These are phyloP conservation scores for Meandrusa payeni DNA, from an alignment of 2,888 invertebrate genomes.

Conservation along the genomic window DNA sequence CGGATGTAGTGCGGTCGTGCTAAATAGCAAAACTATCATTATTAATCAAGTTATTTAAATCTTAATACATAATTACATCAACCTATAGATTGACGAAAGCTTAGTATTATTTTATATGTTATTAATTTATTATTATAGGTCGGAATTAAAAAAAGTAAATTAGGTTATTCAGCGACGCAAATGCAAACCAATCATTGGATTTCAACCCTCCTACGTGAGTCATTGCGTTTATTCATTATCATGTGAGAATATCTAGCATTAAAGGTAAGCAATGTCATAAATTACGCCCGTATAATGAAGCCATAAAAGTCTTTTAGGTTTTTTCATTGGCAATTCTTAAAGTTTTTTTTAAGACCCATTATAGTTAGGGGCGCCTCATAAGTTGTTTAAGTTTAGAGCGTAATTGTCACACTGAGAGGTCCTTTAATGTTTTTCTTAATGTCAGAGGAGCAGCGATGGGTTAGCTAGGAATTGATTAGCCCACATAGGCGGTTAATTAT, in stretches of 20 bases:
- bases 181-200: constrained; percentile 9
- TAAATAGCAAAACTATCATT: too few relatives aligned
- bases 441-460: constrained; percentile 26
- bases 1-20: too few relatives aligned
- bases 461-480: constrained; percentile 59
- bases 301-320: constrained; percentile 17
- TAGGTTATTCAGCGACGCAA: too few relatives aligned
- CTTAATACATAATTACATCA: too few relatives aligned
- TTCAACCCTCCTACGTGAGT: constrained; percentile 6
- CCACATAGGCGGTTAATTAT: constrained; percentile 58
- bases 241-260: constrained; percentile 21
- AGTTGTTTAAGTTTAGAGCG: constrained; percentile 29
- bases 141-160: too few relatives aligned
- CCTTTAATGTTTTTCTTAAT: constrained; percentile 30
- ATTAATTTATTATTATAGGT: too few relatives aligned
- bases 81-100: too few relatives aligned
- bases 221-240: constrained; percentile 21
- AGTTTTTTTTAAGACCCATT: constrained; percentile 23
- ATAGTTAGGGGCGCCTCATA: constrained; percentile 29
- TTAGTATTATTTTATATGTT: too few relatives aligned
- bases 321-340: constrained; percentile 6
- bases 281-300: constrained; percentile 20
- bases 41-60: too few relatives aligned
- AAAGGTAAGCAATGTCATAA: constrained; percentile 20
- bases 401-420: constrained; percentile 35